Evolutionary conservation across 2,888 invertebrate species (phyloP).

Genomic region (Hypena proboscidalis): DNA sequence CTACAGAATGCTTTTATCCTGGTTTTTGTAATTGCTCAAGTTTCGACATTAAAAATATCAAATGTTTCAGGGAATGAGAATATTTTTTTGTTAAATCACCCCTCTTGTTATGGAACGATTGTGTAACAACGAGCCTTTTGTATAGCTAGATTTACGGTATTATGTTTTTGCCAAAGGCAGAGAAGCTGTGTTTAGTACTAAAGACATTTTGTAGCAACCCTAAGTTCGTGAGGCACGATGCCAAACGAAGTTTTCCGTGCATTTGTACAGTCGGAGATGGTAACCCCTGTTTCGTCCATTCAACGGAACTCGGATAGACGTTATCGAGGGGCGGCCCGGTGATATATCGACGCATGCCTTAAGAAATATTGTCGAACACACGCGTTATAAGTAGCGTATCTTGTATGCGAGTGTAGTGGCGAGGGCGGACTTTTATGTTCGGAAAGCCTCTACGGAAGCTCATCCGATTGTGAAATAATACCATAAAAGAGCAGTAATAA

Average conservation of each 20-base stretch:
- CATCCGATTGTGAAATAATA: slow-evolving; percentile 37
- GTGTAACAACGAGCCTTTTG: slow-evolving; percentile 1
- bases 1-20: slow-evolving; percentile 27
- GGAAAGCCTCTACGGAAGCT: slow-evolving; percentile 43
- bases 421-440: slow-evolving; percentile 42
- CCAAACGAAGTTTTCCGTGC: slow-evolving; percentile 21
- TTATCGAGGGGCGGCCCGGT: slow-evolving; percentile 69
- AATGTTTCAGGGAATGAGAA: slow-evolving; percentile 27
- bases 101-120: slow-evolving; percentile 6
- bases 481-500: slow-evolving; percentile 33
- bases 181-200: slow-evolving; percentile 1
- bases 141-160: not conserved
- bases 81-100: slow-evolving; percentile 16
- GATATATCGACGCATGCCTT: slow-evolving; percentile 73
- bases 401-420: slow-evolving; percentile 45
- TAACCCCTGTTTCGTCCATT: slow-evolving; percentile 50
- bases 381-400: slow-evolving; percentile 60
- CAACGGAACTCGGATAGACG: slow-evolving; percentile 65
- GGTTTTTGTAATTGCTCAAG: slow-evolving; percentile 37
- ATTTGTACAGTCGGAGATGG: slow-evolving; percentile 24
- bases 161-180: not conserved
- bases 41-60: slow-evolving; percentile 36
- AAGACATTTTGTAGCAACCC: slow-evolving; percentile 8
- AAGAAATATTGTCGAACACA: slow-evolving; percentile 70
- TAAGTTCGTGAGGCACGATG: slow-evolving; percentile 22